Conservation (phyloP, 2,113 vertebrate genomes). For the Entelurus aequoreus region DNA sequence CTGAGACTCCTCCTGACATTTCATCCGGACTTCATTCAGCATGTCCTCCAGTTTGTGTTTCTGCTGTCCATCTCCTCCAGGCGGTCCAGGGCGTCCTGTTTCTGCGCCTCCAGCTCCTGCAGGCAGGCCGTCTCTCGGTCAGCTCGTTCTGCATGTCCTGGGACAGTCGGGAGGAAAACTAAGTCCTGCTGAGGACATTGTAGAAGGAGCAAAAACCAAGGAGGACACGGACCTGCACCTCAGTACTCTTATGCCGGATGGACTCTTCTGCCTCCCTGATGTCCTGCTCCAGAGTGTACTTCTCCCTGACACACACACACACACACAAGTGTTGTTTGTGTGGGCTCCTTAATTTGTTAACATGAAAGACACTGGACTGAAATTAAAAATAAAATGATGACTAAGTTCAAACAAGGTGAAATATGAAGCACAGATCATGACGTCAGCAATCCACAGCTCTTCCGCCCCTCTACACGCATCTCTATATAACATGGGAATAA, state of each 20-base stretch:
- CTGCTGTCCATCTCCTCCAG: constrained; percentile 98
- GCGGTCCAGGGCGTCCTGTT: constrained; percentile 92
- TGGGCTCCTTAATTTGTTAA: too few relatives aligned
- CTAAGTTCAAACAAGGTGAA: not conserved
- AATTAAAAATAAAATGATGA: not conserved
- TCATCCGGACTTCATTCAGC: constrained; percentile 86
- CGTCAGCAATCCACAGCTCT: not conserved
- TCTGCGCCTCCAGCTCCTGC: constrained; percentile 93
- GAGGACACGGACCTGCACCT: constrained; percentile 86
- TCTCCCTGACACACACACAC: constrained; percentile 76
- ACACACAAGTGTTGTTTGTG: not conserved
- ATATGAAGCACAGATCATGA: not conserved
- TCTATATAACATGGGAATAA: too few relatives aligned
- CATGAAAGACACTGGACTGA: not conserved
- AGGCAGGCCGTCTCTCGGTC: constrained; percentile 83
- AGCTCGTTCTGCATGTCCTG: constrained; percentile 95
- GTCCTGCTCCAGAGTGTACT: constrained; percentile 90
- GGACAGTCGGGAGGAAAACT: not conserved
- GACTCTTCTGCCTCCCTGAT: constrained; percentile 92
- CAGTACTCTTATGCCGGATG: constrained; percentile 85
- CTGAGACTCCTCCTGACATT: constrained; percentile 94
- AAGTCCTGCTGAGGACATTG: too few relatives aligned
- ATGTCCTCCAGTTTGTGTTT: constrained; percentile 94
- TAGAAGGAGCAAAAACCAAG: not conserved
- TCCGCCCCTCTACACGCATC: too few relatives aligned